Evolutionary conservation across 1,140 invertebrate species (phyloP), one percentile per base, ranked within the genome.

Genomic region (Trypoxylus dichotomus): DNA sequence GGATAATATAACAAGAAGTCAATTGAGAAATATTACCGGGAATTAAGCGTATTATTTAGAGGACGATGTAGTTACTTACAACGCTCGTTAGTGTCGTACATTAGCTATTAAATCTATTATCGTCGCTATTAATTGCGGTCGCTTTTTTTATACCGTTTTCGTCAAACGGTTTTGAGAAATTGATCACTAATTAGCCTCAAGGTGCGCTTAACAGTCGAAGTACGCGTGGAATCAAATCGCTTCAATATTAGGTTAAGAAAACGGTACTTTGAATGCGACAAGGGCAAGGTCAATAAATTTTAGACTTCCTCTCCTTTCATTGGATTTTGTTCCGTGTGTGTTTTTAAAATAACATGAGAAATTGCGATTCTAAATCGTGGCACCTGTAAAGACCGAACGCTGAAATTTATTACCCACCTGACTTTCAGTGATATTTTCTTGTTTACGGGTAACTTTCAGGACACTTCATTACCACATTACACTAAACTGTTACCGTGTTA

Each of bases 241-340:
- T 68, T 68, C 6, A 15, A 24, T 68, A 29, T 29, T 68, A 68
- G 24, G 60, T 68, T 68, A 29, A 68, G 60, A 25, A n/a, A 68
- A 68, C 60, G 27, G 60, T 27, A 68, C 21, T 8, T 1, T 29
- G 8, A 68, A 68, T 8, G 21, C 25, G 27, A 15, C 60, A 68
- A 68, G 60, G 60, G 60, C 60, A 68, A 68, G 60, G 60, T 68
- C 60, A 68, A 68, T 68, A 68, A 68, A 68, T 68, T 68, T 68
- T 68, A 21, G 27, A 68, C 60, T 68, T 68, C 60, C 60, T 68
- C 24, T 68, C 60, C 21, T 68, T 27, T 68, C 25, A 68, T 25
- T 68, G 60, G 24, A 24, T 24, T 68, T 3, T 15, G 60, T 10
- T 68, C 27, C 27, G 1, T 68, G 21, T 24, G 27, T 68, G 25